These are phyloP conservation scores for Ceraclea dissimilis DNA, from an alignment of 2,888 invertebrate species.

Conservation along the genomic window DNA sequence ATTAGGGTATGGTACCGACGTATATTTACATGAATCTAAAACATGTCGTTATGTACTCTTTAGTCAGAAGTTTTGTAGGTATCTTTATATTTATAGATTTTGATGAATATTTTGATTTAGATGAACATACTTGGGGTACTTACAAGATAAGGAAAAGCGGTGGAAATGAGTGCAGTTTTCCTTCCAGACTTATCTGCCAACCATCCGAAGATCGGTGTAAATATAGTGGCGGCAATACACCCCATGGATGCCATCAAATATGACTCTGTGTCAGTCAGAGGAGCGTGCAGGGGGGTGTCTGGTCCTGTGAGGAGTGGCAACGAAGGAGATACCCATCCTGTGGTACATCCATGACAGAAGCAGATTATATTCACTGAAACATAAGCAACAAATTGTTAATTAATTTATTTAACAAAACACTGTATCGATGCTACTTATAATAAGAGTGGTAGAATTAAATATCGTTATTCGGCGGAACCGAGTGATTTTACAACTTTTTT, in stretches of 20 bases:
- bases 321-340: constrained; percentile 54
- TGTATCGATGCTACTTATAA: too few species aligned
- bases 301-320: constrained; percentile 46
- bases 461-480: too few species aligned
- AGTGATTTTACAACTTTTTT: too few species aligned
- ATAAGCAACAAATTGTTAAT: not conserved
- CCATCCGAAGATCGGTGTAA: constrained; percentile 47
- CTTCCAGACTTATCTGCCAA: constrained; percentile 48
- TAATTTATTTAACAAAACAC: too few species aligned
- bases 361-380: constrained; percentile 49
- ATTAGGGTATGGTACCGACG: too few species aligned
- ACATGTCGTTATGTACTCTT: too few species aligned
- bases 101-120: too few species aligned
- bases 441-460: too few species aligned
- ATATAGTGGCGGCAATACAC: constrained; percentile 49
- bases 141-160: constrained; percentile 48
- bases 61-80: too few species aligned
- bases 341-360: constrained; percentile 48
- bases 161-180: constrained; percentile 45
- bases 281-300: constrained; percentile 41
- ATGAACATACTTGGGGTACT: too few species aligned
- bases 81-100: too few species aligned
- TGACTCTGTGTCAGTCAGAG: constrained; percentile 43
- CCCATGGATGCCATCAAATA: constrained; percentile 53
- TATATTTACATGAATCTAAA: too few species aligned